A percentile compares a stretch with the other conserved stretches of the same genome.
Evolutionary conservation across 2,797 vertebrate species (phyloP).

Genomic region (Percopsis omiscomaycus): DNA sequence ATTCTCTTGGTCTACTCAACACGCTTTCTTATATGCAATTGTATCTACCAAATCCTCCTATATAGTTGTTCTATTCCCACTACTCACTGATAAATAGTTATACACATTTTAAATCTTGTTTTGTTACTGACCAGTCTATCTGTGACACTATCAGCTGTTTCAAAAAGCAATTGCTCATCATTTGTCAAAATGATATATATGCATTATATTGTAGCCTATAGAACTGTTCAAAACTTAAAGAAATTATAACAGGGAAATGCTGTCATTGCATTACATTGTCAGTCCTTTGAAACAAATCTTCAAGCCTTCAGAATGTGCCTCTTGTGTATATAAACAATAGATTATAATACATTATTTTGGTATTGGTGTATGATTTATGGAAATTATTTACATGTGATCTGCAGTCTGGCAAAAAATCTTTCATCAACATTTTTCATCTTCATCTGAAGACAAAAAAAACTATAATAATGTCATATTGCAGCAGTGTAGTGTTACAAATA

Average conservation of each 20-base stretch:
- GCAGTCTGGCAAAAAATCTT: conserved; percentile 26
- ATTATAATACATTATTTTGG: conserved; percentile 67
- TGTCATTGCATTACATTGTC: conserved; percentile 7
- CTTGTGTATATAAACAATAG: conserved; percentile 43
- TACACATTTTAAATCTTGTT: too few relatives aligned
- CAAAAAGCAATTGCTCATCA: too few relatives aligned
- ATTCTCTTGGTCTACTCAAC: conserved; percentile 37
- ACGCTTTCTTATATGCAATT: conserved; percentile 12
- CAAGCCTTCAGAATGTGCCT: conserved; percentile 40
- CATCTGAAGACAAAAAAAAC: conserved; percentile 53
- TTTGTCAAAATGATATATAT: too few relatives aligned
- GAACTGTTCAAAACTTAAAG: too few relatives aligned
- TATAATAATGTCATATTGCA: conserved; percentile 35
- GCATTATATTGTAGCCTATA: too few relatives aligned
- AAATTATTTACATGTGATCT: conserved; percentile 64
- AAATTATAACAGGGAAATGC: too few relatives aligned
- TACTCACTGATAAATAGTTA: too few relatives aligned
- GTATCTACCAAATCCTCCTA: conserved; percentile 8
- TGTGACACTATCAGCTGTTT: too few relatives aligned
- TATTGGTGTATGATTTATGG: conserved; percentile 50
- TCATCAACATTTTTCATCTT: conserved; percentile 28
- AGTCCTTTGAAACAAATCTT: conserved; percentile 33
- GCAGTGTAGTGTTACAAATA: conserved; percentile 30
- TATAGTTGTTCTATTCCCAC: too few relatives aligned
- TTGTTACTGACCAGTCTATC: too few relatives aligned